Base-by-base conservation (phyloP, 2,113 vertebrate genomes). In the Scomber japonicus region DNA sequence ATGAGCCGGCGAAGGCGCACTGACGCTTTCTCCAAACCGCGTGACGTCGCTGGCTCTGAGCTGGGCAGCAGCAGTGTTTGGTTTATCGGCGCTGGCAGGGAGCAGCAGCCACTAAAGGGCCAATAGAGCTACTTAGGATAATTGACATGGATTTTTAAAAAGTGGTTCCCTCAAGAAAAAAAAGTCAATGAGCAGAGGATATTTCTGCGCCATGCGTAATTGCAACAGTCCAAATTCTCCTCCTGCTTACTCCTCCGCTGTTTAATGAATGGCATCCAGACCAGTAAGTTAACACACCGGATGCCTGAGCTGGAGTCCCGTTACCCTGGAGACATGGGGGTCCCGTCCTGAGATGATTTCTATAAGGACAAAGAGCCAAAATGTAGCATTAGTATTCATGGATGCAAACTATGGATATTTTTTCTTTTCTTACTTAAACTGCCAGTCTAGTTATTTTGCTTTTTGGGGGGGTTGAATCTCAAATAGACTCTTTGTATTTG, bases 291-390 rank as follows among this genome's bases (percentile, higher is more conserved):
- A 85, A 89, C 81, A n/a, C 74, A 46, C 64, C 24, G 86, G 76
- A 93, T 94, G 90, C 91, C 86, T 83, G 67, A 57, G 51, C 46
- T 63, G 64, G 85, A 80, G 73, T 73, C 71, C 31, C 30, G 91
- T 95, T 84, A 75, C 88, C 92, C 44, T 64, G 93, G 93, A 89
- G 88, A 95, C 78, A 50, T 8, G 30, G 85, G 90, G 84, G 78
- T 85, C 88, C 75, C 74, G 62, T 80, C 71, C 59, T 11, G 69
- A 78, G 78, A 80, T 64, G 27, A 44, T 81, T 85, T 92, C 75
- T 70, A 82, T 48, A 2, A 75, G 72, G n/a, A 87, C 84, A 91
- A 88, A 86, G 71, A 76, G 14, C 10, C 27, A n/a, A 49, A 84
- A 76, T 86, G 78, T 61, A 15, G 60, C 71, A 83, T 81, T 88